A percentile compares a stretch with the other conserved stretches of the same genome.
phyloP scores from a whole-genome alignment of 2,797 vertebrate genomes.

The Epinephelus malabaricus region DNA sequence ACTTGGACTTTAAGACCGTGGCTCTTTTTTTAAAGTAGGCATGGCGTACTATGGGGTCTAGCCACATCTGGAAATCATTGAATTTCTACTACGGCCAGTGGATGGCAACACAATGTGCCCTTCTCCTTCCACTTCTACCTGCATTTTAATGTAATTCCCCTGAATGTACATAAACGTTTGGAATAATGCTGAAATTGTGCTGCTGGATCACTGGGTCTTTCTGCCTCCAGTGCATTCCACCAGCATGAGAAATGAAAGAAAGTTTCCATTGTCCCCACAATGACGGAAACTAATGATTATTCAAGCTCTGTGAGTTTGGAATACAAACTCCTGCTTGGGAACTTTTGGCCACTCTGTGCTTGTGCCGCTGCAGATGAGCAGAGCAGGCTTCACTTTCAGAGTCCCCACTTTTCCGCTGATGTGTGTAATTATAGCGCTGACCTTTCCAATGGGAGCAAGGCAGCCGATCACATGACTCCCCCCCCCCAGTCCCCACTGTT shows the following conservation, averaged over 20 bases:
- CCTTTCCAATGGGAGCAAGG: conserved; percentile 79
- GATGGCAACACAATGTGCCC: conserved; percentile 40
- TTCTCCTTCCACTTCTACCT: conserved; percentile 49
- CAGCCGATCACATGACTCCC: conserved; percentile 70
- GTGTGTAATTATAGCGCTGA: conserved; percentile 86
- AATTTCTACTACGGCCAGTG: conserved; percentile 28
- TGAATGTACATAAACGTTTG: conserved; percentile 39
- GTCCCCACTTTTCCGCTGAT: conserved; percentile 79
- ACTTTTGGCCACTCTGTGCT: conserved; percentile 49
- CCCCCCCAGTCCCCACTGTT: conserved; percentile 43
- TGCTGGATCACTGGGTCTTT: conserved; percentile 25
- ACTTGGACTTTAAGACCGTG: conserved; percentile 33
- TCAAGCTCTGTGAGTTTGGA: conserved; percentile 68
- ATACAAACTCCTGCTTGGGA: conserved; percentile 45
- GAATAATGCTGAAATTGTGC: conserved; percentile 40
- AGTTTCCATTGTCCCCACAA: conserved; percentile 81
- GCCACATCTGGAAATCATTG: conserved; percentile 77
- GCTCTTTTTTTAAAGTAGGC: conserved; percentile 53
- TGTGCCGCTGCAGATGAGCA: conserved; percentile 67
- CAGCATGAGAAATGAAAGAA: conserved; percentile 52
- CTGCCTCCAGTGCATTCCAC: conserved; percentile 39
- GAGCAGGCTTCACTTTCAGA: conserved; percentile 65
- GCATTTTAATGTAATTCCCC: conserved; percentile 41
- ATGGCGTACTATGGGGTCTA: conserved; percentile 38
- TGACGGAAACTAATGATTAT: conserved; percentile 80